A percentile compares a stretch with the other conserved stretches of the same genome.
phyloP scores from a whole-genome alignment of 2,113 vertebrate genomes.

The Pterocles burchelli region DNA sequence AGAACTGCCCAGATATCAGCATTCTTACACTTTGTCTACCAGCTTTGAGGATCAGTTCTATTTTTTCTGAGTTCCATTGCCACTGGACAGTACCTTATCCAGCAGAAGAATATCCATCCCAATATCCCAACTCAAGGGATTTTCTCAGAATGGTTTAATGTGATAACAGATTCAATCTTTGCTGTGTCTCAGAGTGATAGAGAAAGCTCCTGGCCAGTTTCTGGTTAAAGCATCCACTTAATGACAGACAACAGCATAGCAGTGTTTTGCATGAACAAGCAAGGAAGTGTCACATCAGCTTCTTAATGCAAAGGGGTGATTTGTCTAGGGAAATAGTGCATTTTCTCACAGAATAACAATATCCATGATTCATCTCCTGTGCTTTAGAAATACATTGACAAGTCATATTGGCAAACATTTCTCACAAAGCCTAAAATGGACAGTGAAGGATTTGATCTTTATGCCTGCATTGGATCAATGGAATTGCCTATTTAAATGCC shows the following conservation, averaged over 20 bases:
- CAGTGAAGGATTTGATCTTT: constrained; percentile 5
- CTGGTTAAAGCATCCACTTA: background rate
- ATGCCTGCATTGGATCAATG: background rate
- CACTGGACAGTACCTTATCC: background rate
- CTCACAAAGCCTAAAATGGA: background rate
- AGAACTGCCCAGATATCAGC: background rate
- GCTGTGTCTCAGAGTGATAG: background rate
- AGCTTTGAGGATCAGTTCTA: background rate
- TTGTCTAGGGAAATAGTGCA: constrained; percentile 10
- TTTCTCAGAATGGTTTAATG: background rate
- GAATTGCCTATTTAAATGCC: constrained; percentile 7
- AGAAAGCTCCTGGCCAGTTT: background rate
- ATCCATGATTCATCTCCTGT: background rate
- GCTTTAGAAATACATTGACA: background rate
- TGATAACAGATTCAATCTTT: background rate
- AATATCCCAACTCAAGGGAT: background rate
- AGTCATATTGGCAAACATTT: constrained; percentile 7
- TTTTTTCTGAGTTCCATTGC: background rate
- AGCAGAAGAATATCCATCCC: background rate
- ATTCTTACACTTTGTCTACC: background rate
- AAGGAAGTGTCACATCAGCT: constrained; percentile 15
- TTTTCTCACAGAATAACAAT: constrained; percentile 26
- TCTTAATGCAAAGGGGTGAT: background rate
- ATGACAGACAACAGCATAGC: background rate
- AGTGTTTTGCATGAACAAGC: constrained; percentile 17